Evolutionary conservation across 2,113 vertebrate species (phyloP), one percentile per base, ranked within the genome.

Genomic region (Pteropus alecto): DNA sequence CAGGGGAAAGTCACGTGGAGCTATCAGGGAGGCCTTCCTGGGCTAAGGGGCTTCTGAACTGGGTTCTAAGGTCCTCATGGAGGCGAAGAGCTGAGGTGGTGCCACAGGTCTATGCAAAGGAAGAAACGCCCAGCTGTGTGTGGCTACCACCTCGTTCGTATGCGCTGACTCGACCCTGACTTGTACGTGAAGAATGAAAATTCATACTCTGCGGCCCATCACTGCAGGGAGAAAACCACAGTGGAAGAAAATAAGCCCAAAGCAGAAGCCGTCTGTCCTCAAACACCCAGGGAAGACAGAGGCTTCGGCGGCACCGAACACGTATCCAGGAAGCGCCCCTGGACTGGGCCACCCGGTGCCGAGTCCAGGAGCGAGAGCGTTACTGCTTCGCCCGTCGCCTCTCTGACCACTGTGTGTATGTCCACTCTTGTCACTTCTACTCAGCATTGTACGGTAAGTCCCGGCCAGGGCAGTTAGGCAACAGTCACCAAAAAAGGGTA

Each of bases 221-320:
- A 24, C 0, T 1, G 18, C 15, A 4, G 61, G 33, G 48, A 16
- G n/a, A 38, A 38, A 24, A 28, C 30, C 7, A 19, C n/a, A 19
- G 5, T 1, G 19, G 14, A 65, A 63, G 79, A 56, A 65, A 58
- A 43, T 5, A 28, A 41, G 9, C 63, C 21, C 4, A 35, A 26
- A 33, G 38, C 16, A 38, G 6, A 30, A 0, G 5, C 19, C 8
- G 21, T 15, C 48, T 41, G 8, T 83, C 38, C 78, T 60, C 21
- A 67, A 54, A 35, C 48, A 22, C 28, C 2, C 11, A 19, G 26
- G 11, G 33, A 38, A 46, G 65, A n/a, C 38, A n/a, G 38, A 48
- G 56, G 28, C 70, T 26, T 68, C 22, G 26, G 11, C 0, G 38
- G 9, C 2, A 2, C 10, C 4, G 15, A 26, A 13, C 0, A 1